Evolutionary conservation across 2,113 vertebrate species (phyloP).

Genomic region (Ciconia stormi): DNA sequence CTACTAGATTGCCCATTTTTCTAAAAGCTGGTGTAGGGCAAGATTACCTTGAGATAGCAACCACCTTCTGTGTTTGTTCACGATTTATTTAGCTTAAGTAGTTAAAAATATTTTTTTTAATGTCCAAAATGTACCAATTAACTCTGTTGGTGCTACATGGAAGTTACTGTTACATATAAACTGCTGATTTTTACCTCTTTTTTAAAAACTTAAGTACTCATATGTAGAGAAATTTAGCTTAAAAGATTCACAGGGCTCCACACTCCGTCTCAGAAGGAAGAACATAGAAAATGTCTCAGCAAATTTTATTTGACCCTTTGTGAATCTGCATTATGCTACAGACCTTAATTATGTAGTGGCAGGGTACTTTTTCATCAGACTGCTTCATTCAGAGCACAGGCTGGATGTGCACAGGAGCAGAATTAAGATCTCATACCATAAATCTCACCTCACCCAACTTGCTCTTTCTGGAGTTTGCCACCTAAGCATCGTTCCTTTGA

Average conservation of each 20-base stretch:
- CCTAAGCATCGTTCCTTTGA: not conserved
- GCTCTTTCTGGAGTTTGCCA: not conserved
- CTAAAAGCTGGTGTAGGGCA: not conserved
- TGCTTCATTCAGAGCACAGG: not conserved
- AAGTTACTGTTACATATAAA: not conserved
- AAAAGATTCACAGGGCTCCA: not conserved
- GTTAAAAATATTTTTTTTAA: not conserved
- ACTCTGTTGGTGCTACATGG: not conserved
- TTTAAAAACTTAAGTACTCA: not conserved
- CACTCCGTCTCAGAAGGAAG: not conserved
- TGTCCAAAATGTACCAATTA: not conserved
- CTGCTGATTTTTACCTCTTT: not conserved
- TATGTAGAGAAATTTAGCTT: not conserved
- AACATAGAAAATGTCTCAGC: not conserved
- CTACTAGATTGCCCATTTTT: not conserved
- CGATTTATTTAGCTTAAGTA: not conserved
- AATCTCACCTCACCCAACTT: not conserved
- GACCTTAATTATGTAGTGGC: not conserved
- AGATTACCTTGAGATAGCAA: not conserved
- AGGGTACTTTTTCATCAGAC: not conserved
- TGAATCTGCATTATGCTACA: not conserved
- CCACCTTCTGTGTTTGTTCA: not conserved
- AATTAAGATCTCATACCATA: not conserved
- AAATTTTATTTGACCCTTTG: not conserved
- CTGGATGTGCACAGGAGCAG: not conserved